Percentiles rank a stretch among this genome's conserved stretches.
Conservation (phyloP, 2,113 vertebrate genomes). For the Carassius carassius region DNA sequence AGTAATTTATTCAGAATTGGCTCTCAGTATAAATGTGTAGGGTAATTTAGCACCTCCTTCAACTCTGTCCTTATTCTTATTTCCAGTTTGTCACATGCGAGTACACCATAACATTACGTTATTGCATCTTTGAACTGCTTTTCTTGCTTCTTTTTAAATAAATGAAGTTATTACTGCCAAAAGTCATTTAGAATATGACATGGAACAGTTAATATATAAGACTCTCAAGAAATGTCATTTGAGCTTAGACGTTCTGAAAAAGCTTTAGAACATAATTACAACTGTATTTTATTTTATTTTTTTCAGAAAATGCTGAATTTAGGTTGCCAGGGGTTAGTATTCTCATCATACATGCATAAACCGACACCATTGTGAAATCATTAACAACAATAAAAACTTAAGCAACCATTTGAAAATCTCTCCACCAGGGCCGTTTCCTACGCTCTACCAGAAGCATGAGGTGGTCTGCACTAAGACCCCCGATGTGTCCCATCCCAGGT, state of each 20-base stretch:
- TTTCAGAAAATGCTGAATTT: neutral
- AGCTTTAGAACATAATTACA: conserved; percentile 39
- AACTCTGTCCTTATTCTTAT: conserved; percentile 73
- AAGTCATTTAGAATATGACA: conserved; percentile 49
- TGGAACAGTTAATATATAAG: conserved; percentile 44
- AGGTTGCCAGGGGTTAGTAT: neutral
- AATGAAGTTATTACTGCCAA: conserved; percentile 54
- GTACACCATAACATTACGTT: conserved; percentile 72
- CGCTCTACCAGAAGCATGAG: conserved; percentile 51
- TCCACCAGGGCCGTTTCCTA: conserved; percentile 52
- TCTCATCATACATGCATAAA: conserved; percentile 23
- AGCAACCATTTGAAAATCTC: conserved; percentile 20
- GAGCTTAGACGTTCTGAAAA: conserved; percentile 26
- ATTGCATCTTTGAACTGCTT: conserved; percentile 52
- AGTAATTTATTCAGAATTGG: conserved; percentile 93
- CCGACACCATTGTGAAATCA: neutral
- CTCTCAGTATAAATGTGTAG: conserved; percentile 84
- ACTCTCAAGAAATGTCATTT: conserved; percentile 41
- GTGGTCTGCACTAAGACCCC: conserved; percentile 63
- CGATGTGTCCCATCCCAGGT: conserved; percentile 73
- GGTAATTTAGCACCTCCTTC: conserved; percentile 79
- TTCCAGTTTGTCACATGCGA: conserved; percentile 75
- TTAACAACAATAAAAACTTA: conserved; percentile 4
- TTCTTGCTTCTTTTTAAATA: conserved; percentile 47
- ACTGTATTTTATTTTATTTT: conserved; percentile 6